Conservation (phyloP, 2,888 invertebrate species). For the Lithophane semibrunnea region DNA sequence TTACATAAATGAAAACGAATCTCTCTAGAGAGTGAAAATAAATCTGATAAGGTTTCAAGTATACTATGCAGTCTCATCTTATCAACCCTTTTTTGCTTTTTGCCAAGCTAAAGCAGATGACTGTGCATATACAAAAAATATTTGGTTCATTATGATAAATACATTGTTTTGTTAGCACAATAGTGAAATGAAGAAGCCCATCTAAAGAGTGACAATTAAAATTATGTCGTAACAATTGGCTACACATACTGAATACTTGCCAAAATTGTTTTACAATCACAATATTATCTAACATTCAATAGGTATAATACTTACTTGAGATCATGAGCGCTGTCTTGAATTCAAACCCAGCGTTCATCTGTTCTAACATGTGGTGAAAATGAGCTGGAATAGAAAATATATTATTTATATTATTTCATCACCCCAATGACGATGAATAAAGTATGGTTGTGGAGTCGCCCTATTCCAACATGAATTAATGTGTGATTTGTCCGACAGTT, state of each 20-base stretch:
- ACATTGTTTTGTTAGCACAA: background rate
- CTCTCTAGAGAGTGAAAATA: background rate
- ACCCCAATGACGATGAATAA: background rate
- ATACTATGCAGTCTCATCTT: background rate
- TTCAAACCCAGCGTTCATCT: constrained; percentile 93
- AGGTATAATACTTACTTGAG: constrained; percentile 91
- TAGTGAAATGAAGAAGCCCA: background rate
- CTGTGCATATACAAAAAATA: background rate
- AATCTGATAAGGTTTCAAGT: background rate
- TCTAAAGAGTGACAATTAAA: constrained; percentile 6
- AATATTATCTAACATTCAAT: constrained; percentile 8
- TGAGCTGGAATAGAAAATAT: constrained; percentile 92
- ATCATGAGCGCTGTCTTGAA: constrained; percentile 93
- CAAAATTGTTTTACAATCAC: constrained; percentile 41
- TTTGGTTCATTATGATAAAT: background rate
- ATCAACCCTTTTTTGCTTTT: background rate
- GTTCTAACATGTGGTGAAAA: constrained; percentile 97
- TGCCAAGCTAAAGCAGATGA: background rate
- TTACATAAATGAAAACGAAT: background rate
- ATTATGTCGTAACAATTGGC: constrained; percentile 50
- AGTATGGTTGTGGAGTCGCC: background rate
- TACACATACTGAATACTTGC: constrained; percentile 41
- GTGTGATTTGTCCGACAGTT: background rate
- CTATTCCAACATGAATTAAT: background rate
- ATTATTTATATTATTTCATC: background rate